Base-by-base conservation (phyloP, 2,797 vertebrate genomes). In the Trachurus trachurus region DNA sequence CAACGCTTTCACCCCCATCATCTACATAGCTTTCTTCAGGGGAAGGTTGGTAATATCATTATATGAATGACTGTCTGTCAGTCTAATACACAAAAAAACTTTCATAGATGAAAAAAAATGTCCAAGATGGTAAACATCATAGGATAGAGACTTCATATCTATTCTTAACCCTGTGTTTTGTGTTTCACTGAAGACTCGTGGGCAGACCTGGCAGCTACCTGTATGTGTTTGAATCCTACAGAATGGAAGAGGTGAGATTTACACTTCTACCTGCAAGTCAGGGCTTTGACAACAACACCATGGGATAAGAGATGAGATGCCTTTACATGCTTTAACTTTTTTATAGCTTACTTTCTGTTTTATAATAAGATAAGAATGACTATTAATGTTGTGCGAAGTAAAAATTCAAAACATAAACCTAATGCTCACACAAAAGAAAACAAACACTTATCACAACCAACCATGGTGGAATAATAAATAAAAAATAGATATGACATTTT, bases 21-120 rank as follows among this genome's bases (percentile, higher is more conserved):
- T 99, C 86, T 99, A 99, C 13, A 98, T 99, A 0, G 98, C 98
- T 62, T 99, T 99, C 94, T 98, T 99, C 95, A 98, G 99, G 74
- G 98, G 98, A 85, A 94, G 98, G 98, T 98, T 70, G 79, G 97
- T 90, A 19, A 31, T 16, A 11, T 71, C 15, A 17, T 29, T 49
- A 17, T n/a, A 6, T 37, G 29, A 54, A 1, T 17, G 4, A 19
- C 0, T 40, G 19, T 19, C 6, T 29, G 1, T 45, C 3, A 21
- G 11, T 45, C 5, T 47, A 4, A 37, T 8, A 13, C 58, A 1
- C 42, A 44, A 2, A n/a, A 54, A 1, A 11, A 29, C 9, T 12
- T 1, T n/a, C 4, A 39, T 3, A 26, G 26, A 26, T 31, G 0
- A 78, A 31, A 22, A 22, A 22, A 42, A 59, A 31, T 60, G 7